Percentiles rank a stretch among this genome's conserved stretches.
Conservation (phyloP, 2,888 invertebrate species). For the Magallana nippona region DNA sequence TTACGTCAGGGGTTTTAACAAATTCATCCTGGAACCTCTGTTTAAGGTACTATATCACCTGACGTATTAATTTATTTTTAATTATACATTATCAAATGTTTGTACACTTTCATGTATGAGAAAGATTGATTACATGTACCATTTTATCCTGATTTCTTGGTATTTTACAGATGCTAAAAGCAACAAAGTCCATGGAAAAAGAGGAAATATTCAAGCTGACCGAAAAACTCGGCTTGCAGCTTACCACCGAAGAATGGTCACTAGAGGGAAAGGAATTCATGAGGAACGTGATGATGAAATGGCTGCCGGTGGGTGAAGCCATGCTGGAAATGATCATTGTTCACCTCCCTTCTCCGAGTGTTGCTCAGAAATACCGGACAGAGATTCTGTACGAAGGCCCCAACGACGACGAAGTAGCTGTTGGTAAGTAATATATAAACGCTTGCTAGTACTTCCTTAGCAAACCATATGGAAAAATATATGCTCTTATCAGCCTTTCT, state of each 20-base stretch:
- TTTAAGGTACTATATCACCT: conserved; percentile 87
- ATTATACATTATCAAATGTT: neutral
- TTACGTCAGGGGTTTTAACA: conserved; percentile 92
- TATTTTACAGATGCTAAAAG: conserved; percentile 61
- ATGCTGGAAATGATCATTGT: conserved; percentile 99
- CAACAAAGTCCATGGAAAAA: conserved; percentile 66
- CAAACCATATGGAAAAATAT: no score
- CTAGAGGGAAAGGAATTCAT: conserved; percentile 97
- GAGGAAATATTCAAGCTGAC: conserved; percentile 90
- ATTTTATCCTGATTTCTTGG: neutral
- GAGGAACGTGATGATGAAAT: conserved; percentile 97
- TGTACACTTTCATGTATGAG: neutral
- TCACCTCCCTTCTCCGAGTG: conserved; percentile 98
- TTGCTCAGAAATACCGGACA: conserved; percentile 98
- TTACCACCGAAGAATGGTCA: conserved; percentile 96
- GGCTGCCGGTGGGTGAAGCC: conserved; percentile 99
- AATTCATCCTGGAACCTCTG: conserved; percentile 99
- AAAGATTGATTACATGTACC: no score
- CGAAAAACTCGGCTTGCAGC: conserved; percentile 92
- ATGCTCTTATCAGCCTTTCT: no score
- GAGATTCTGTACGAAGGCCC: conserved; percentile 99
- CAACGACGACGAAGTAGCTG: conserved; percentile 95
- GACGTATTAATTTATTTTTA: no score
- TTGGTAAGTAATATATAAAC: conserved; percentile 82
- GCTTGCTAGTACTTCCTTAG: no score